These are phyloP conservation scores for Ictidomys tridecemlineatus DNA, from an alignment of 2,113 vertebrate genomes.

Conservation along the genomic window DNA sequence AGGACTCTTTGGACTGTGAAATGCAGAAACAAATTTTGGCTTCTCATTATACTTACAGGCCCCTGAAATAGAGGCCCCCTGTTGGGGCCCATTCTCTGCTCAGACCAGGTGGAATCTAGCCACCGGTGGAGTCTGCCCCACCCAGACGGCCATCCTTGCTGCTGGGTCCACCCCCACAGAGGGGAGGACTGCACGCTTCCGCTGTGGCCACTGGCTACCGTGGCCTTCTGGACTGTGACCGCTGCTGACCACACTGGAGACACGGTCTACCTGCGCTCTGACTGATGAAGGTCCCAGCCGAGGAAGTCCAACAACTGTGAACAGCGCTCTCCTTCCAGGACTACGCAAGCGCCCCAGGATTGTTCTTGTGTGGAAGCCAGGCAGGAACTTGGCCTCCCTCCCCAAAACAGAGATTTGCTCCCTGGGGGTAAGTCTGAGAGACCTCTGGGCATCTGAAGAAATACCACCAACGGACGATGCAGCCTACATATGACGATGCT, in stretches of 20 bases:
- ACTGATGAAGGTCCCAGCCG: too few species aligned
- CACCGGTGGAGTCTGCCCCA: not conserved
- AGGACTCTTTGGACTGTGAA: not conserved
- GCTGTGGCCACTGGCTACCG: not conserved
- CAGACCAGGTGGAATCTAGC: not conserved
- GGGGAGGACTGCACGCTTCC: not conserved
- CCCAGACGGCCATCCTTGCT: not conserved
- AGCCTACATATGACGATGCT: not conserved
- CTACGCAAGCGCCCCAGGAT: not conserved
- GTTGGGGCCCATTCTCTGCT: too few species aligned
- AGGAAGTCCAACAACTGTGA: too few species aligned
- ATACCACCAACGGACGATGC: not conserved
- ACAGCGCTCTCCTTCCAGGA: not conserved
- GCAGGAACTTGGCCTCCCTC: not conserved
- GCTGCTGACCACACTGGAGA: not conserved
- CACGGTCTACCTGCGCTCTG: not conserved
- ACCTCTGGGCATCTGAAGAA: not conserved
- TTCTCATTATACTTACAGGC: not conserved
- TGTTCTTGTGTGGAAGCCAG: too few species aligned
- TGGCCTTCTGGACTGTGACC: too few species aligned
- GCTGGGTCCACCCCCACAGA: not conserved
- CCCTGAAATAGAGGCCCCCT: not conserved
- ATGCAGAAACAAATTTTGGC: not conserved
- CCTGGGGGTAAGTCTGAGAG: not conserved
- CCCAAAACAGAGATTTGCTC: not conserved